Base-by-base conservation (phyloP, 1,140 invertebrate genomes). In the Lucilia sericata region DNA sequence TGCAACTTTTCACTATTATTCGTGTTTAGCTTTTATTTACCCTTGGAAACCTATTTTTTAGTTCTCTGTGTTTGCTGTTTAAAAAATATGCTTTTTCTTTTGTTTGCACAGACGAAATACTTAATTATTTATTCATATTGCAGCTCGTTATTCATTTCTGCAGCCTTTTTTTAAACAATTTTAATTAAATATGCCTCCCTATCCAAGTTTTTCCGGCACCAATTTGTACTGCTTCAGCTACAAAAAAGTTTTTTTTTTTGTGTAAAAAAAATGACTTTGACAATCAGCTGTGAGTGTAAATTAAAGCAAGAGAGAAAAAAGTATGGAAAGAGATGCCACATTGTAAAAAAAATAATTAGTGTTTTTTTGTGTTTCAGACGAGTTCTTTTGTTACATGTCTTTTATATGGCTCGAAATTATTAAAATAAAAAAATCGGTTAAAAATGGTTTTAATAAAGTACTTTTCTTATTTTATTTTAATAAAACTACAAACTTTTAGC, bases 151-250 rank as follows among this genome's bases (percentile, higher is more conserved):
- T 25, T 21, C 19, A 70, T 70, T 70, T 8, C 10, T 60, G 55
- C 55, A n/a, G 14, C n/a, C n/a, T 2, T 60, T 14, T 60, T 60
- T 60, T n/a, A n/a, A 42, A 60, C n/a, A 60, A 60, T 17, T 10
- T 70, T 70, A 21, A 70, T 25, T 25, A 25, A 70, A 19, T 70
- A 70, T 70, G 3, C n/a, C 21, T 70, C 25, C 14, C 65, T 21
- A 21, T 70, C 21, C 25, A 30, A 70, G 17, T 25, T 70, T 21
- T 70, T 70, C 65, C 65, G 65, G 65, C 65, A 9, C 65, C 65
- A 70, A 70, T 70, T 70, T 70, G 5, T 70, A 70, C 19, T 70
- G 65, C 65, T 70, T 70, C 65, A 21, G 65, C 65, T 21, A 25
- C 65, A 70, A 70, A 25, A 70, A 60, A 17, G 0, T 7, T 9